Conservation (phyloP, 2,113 vertebrate species). For the Menidia beryllina region DNA sequence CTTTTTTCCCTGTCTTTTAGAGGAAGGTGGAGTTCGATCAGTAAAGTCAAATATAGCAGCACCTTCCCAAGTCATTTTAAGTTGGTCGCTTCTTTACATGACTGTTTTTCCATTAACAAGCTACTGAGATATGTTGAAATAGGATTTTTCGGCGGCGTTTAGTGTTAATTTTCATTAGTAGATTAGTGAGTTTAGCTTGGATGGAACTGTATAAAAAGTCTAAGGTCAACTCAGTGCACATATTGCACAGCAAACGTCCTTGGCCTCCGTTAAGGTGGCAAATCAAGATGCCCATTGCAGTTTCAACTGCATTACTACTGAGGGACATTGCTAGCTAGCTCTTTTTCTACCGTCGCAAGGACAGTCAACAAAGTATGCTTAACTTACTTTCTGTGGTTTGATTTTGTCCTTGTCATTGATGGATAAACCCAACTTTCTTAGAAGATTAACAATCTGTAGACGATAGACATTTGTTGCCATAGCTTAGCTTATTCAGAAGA, state of each 20-base stretch:
- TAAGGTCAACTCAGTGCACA: too few relatives aligned
- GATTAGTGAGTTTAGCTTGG: too few relatives aligned
- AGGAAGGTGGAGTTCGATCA: background rate
- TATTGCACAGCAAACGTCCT: too few relatives aligned
- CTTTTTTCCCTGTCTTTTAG: background rate
- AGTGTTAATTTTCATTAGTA: too few relatives aligned
- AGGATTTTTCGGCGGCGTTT: too few relatives aligned
- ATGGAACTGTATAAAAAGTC: too few relatives aligned
- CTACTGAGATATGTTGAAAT: background rate
- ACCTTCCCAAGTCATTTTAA: background rate
- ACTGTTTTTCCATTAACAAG: background rate
- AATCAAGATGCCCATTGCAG: constrained; percentile 7
- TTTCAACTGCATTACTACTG: constrained; percentile 20
- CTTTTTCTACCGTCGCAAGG: background rate
- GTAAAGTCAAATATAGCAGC: background rate
- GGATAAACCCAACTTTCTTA: constrained; percentile 71
- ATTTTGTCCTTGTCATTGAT: constrained; percentile 67
- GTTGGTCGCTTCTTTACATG: background rate
- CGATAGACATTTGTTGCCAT: constrained; percentile 46
- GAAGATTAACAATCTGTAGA: constrained; percentile 75
- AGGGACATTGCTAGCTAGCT: background rate
- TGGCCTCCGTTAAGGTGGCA: too few relatives aligned
- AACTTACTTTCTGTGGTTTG: constrained; percentile 75
- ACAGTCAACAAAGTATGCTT: constrained; percentile 23
- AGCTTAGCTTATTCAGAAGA: background rate